Conservation (phyloP, 2,797 vertebrate genomes). For the Clarias platycephalus region DNA sequence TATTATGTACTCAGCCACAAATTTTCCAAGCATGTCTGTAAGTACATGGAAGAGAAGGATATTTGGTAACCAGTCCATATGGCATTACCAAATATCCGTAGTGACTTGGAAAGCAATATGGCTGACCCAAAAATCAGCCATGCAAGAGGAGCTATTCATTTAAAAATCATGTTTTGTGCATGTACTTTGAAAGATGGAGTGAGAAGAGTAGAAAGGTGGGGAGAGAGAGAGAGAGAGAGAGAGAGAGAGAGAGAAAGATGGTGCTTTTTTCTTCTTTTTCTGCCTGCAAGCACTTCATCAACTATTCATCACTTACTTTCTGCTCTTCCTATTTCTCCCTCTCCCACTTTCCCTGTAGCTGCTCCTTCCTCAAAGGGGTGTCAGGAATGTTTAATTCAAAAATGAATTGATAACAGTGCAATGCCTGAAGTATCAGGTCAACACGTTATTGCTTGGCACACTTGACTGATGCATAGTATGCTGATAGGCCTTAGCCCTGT, state of each 20-base stretch:
- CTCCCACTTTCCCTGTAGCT: constrained; percentile 10
- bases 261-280: constrained; percentile 64
- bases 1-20: neutral
- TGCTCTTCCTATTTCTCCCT: constrained; percentile 37
- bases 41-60: neutral
- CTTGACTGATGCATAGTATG: constrained; percentile 46
- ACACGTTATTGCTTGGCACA: constrained; percentile 36
- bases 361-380: constrained; percentile 47
- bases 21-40: neutral
- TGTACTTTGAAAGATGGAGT: constrained; percentile 22
- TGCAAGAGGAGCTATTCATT: neutral
- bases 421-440: constrained; percentile 50
- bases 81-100: neutral
- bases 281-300: constrained; percentile 70
- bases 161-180: neutral
- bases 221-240: constrained; percentile 54
- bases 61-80: neutral
- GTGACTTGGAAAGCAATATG: too few relatives aligned
- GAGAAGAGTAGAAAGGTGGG: constrained; percentile 32
- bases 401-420: constrained; percentile 58
- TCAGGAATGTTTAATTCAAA: constrained; percentile 59
- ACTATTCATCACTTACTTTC: constrained; percentile 58
- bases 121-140: neutral
- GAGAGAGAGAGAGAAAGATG: constrained; percentile 59
- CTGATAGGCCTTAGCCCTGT: constrained; percentile 21